Base-by-base conservation (phyloP, 2,888 invertebrate species). In the Imbricaverruca yamaguchii region DNA sequence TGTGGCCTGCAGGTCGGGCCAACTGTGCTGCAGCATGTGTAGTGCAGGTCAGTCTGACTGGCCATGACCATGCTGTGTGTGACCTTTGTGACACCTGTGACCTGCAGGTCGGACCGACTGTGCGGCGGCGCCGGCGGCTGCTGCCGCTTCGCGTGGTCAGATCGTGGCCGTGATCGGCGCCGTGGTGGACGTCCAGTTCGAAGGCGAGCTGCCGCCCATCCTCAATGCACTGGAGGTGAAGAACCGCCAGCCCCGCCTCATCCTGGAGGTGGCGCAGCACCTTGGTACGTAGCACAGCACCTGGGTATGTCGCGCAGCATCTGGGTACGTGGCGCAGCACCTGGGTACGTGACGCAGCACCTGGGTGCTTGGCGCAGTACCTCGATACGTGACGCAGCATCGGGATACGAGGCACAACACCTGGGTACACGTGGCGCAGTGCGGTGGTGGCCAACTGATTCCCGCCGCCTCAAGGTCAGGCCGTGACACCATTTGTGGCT, bases 221-320 rank as follows among this genome's bases (percentile, higher is more conserved):
- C 86, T 88, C 81, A 88, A 88, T 84, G 88, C 88, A 82, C 85
- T 89, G 82, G 87, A 88, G 84, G 88, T 89, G 59, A 85, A 86
- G 81, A 86, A 86, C 83, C 86, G 88, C 84, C 84, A 84, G 80
- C 87, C 88, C 25, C 86, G 87, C 82, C 86, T 89, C 56, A 80
- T 90, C 83, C 86, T 90, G 80, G 90, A 90, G 86, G 90, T 91
- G 67, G 89, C 90, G 80, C 90, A 91, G 85, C 90, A 90, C 88
- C 87, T 90, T 85, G 90, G 90, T 89, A 85, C 85, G 85, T 39
- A 4, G 39, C 39, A 4, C 39, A 39, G 39, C 39, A 39, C 39
- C 39, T 39, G 39, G 39, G 39, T 39, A 39, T 39, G 39, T 39
- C 2, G 39, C 39, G 39, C 39, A 39, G 39, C 39, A 39, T 4